These are phyloP conservation scores for Gavia stellata DNA, from an alignment of 2,113 vertebrate genomes.

Conservation along the genomic window DNA sequence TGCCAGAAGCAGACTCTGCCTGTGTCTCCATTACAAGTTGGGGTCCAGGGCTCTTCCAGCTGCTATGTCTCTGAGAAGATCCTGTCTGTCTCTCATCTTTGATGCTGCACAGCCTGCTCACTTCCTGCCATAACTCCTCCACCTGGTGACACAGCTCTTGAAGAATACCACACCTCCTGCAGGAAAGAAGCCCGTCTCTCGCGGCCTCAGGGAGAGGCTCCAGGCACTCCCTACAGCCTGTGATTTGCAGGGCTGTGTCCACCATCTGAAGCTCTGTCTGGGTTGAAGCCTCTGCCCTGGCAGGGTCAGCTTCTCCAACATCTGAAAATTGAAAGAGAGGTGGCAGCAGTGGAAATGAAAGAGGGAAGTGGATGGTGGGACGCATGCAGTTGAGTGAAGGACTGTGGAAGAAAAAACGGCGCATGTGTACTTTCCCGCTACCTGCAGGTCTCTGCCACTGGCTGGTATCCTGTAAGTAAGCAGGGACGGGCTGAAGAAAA, in stretches of 20 bases:
- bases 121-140: neutral
- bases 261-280: neutral
- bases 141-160: neutral
- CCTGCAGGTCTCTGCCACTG: neutral
- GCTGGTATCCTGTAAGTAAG: neutral
- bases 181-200: neutral
- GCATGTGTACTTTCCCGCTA: neutral
- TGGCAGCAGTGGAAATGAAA: neutral
- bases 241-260: neutral
- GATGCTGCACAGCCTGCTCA: neutral
- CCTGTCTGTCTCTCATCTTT: neutral
- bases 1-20: neutral
- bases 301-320: neutral
- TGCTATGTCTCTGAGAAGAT: neutral
- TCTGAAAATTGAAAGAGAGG: neutral
- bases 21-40: neutral
- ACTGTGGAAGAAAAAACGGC: neutral
- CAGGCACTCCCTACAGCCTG: neutral
- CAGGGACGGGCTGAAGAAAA: neutral
- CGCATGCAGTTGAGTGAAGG: neutral
- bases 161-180: neutral
- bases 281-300: neutral
- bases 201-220: neutral
- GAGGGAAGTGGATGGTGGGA: neutral
- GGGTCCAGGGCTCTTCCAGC: neutral